Evolutionary conservation across 2,888 invertebrate genomes (phyloP), one percentile per base, ranked within the genome.

Genomic region (Pollenia griseotomentosa): DNA sequence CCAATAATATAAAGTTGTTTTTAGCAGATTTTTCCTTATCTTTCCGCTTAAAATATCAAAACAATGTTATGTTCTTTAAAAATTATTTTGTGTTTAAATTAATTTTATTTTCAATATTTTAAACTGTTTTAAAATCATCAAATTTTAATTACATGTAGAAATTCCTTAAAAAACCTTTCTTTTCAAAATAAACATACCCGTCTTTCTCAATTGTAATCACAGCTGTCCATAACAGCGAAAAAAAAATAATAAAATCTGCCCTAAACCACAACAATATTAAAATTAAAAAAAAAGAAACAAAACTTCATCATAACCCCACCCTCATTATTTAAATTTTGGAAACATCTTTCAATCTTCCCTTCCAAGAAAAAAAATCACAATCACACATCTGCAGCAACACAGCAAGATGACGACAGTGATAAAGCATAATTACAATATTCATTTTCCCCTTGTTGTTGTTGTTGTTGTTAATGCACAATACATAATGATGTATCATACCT

Each of bases 401-500:
- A 44, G 53, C 33, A 33, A 73, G 84, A 87, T 87, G 87, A 65
- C 84, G 86, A 83, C 86, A 84, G 83, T 87, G 80, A 87, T 81
- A 73, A 81, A 87, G 77, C 73, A 87, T 81, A 87, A 84, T 87
- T 81, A 84, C 77, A 81, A 87, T 81, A 53, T 66, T 23, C 55
- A 71, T 55, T 19, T 48, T 48, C 33, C 33, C 33, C 33, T 33
- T 33, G 33, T 33, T 33, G 6, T 51, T 23, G 19, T 57, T 33
- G 33, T 51, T 23, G 19, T 57, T 48, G 0, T 65, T 42, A 42
- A 59, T 59, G 65, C 53, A 74, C 59, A 33, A 33, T 33, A 66
- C 59, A 75, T 61, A 44, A 44, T 79, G 66, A 74, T 74, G 70
- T 51, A 66, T 83, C 59, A 44, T 83, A 77, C 82, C 70, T 77